Evolutionary conservation across 2,113 vertebrate genomes (phyloP).

Genomic region (Mesembrinibis cayennensis): DNA sequence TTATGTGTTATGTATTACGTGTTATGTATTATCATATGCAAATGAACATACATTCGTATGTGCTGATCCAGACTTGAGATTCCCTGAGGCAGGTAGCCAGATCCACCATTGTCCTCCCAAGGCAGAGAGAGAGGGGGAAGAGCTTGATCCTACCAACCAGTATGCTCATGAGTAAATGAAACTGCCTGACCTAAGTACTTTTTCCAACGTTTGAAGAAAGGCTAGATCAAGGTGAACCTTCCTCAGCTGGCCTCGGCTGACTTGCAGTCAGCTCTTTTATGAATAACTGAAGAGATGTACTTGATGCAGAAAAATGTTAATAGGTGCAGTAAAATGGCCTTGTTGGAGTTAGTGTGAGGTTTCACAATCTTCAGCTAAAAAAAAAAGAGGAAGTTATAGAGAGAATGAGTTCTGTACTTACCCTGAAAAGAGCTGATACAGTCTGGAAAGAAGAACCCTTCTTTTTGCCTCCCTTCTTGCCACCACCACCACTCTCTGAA

Average conservation of each 20-base stretch:
- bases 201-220: not conserved
- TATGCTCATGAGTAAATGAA: not conserved
- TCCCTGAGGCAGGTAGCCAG: not conserved
- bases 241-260: not conserved
- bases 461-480: conserved; percentile 63
- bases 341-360: not conserved
- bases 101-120: not conserved
- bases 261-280: not conserved
- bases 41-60: not conserved
- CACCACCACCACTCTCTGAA: conserved; percentile 47
- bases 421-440: conserved; percentile 57
- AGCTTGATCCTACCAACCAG: not conserved
- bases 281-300: not conserved
- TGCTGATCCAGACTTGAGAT: not conserved
- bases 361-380: not conserved
- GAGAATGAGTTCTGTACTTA: not conserved
- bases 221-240: not conserved
- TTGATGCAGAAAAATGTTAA: not conserved
- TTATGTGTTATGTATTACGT: not conserved
- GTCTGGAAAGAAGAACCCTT: conserved; percentile 64
- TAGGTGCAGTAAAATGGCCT: not conserved
- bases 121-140: not conserved
- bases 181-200: not conserved
- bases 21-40: not conserved
- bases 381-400: not conserved